These are phyloP conservation scores for Agapostemon virescens DNA, from an alignment of 2,888 invertebrate genomes.

Conservation along the genomic window DNA sequence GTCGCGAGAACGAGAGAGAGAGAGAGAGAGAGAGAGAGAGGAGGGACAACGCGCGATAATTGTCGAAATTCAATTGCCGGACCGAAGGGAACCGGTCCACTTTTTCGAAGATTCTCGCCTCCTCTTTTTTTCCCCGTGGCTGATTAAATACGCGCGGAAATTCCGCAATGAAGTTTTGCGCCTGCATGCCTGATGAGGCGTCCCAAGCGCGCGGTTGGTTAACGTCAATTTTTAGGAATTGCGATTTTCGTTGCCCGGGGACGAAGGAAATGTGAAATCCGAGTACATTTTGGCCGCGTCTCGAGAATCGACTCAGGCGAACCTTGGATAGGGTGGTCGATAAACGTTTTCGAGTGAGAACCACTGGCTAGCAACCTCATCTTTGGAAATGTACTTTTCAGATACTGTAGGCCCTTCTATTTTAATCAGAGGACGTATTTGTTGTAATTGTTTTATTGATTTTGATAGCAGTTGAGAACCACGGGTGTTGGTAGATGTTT, in stretches of 20 bases:
- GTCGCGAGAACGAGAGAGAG: neutral
- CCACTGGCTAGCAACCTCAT: no score
- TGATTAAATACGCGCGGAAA: slow-evolving; percentile 2
- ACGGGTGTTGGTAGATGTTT: no score
- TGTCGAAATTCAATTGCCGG: slow-evolving; percentile 6
- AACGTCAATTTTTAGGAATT: neutral
- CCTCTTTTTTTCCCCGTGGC: neutral
- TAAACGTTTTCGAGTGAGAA: no score
- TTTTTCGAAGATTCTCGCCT: slow-evolving; percentile 1
- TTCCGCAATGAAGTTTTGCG: neutral
- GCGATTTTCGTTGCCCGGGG: neutral
- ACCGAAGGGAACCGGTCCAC: neutral
- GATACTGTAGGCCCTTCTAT: no score
- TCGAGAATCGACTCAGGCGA: no score
- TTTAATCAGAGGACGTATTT: no score
- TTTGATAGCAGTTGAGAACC: no score
- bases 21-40: neutral
- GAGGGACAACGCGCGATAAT: neutral
- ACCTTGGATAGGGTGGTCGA: no score
- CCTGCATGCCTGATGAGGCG: neutral
- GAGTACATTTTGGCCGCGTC: rapidly evolving
- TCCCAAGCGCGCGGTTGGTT: neutral
- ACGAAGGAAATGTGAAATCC: neutral
- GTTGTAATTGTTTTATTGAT: no score
- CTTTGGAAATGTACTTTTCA: no score